A percentile compares a stretch with the other conserved stretches of the same genome.
phyloP scores from a whole-genome alignment of 1,140 invertebrate genomes.

The Calliphora vicina region DNA sequence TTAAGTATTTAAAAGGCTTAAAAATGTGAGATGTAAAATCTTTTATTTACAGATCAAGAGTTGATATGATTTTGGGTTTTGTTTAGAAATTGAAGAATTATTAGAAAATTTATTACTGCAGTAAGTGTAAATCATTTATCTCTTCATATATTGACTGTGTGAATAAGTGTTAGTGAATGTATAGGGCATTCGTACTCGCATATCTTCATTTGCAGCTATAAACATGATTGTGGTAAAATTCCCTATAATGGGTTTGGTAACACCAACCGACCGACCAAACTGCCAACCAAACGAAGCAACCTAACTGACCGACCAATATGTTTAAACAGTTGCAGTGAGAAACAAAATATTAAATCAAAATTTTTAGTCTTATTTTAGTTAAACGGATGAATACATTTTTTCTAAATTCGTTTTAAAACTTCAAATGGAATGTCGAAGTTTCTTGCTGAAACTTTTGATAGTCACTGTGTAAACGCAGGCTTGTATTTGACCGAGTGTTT shows the following conservation, averaged over 20 bases:
- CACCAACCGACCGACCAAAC: neutral
- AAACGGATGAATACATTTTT: too few species aligned
- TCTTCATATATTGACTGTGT: neutral
- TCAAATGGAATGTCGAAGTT: too few species aligned
- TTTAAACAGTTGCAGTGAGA: too few species aligned
- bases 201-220: conserved; percentile 19
- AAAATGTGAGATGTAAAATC: too few species aligned
- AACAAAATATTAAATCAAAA: too few species aligned
- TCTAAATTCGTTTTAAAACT: too few species aligned
- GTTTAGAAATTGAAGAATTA: neutral
- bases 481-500: too few species aligned
- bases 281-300: neutral
- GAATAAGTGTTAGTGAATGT: neutral
- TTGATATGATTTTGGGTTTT: neutral
- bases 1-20: neutral
- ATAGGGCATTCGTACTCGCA: neutral
- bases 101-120: conserved; percentile 28
- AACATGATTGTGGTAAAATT: conserved; percentile 28
- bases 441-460: too few species aligned
- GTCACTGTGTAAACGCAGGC: too few species aligned
- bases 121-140: conserved; percentile 29
- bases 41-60: too few species aligned
- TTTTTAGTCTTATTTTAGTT: too few species aligned
- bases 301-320: too few species aligned
- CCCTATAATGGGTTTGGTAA: neutral